These are phyloP conservation scores for Caretta caretta DNA, from an alignment of 2,113 vertebrate species.

Conservation along the genomic window DNA sequence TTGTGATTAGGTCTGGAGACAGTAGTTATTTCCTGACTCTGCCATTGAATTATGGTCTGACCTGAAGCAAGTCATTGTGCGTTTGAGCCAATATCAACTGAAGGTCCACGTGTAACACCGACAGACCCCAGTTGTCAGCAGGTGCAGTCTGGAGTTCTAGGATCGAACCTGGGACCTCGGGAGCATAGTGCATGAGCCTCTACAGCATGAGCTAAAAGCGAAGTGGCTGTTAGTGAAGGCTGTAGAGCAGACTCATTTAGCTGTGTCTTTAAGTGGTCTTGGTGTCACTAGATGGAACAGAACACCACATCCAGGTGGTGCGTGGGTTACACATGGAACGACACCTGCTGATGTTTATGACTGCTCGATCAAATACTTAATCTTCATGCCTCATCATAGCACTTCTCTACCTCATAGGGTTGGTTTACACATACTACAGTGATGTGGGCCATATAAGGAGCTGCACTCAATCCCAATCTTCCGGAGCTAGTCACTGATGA, in stretches of 20 bases:
- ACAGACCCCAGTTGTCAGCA: no score
- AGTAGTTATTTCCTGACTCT: neutral
- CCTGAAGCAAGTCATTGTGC: neutral
- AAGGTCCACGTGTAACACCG: neutral
- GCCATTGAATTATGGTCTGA: neutral
- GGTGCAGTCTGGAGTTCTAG: no score
- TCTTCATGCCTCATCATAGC: neutral
- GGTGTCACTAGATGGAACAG: no score
- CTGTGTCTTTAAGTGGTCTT: no score
- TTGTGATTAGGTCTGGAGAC: neutral
- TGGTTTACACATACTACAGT: neutral
- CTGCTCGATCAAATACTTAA: neutral
- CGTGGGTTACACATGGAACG: neutral
- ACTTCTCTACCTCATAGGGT: neutral
- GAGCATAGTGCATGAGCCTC: no score
- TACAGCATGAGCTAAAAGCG: no score
- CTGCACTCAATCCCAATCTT: neutral
- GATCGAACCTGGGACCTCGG: no score
- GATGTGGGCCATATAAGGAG: rapidly evolving
- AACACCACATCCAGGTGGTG: no score
- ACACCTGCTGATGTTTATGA: neutral
- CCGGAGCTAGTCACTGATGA: neutral
- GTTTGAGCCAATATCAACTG: neutral
- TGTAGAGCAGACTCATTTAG: no score
- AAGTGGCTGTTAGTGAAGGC: no score